Evolutionary conservation across 53 echinoderm and acorn worm species (phyloP).

Genomic region (Echinarachnius parma): DNA sequence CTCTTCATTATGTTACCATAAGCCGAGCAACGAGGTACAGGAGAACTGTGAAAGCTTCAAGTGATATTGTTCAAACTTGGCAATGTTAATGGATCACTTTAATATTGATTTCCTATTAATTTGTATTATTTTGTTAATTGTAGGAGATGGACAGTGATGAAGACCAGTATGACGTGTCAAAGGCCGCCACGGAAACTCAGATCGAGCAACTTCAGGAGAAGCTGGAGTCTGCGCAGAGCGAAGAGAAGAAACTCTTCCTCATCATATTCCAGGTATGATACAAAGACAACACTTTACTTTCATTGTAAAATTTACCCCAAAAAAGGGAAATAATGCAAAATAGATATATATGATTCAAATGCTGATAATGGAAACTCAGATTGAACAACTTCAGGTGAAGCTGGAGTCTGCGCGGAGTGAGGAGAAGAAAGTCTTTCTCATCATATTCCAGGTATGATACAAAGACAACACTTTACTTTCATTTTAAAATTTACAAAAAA

Average conservation of each 20-base stretch:
- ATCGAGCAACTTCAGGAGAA: constrained; percentile 84
- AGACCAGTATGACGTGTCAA: constrained; percentile 58
- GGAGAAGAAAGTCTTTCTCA: constrained; percentile 25
- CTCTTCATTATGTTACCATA: too few species aligned
- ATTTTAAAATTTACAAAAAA: too few species aligned
- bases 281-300: not conserved
- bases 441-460: constrained; percentile 65
- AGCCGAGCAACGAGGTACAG: too few species aligned
- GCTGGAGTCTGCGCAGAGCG: constrained; percentile 89
- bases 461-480: too few species aligned
- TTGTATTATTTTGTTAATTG: too few species aligned
- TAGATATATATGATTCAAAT: not conserved
- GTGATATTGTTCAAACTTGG: too few species aligned
- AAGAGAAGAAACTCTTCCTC: constrained; percentile 97
- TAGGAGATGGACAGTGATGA: constrained; percentile 72
- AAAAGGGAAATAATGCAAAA: not conserved
- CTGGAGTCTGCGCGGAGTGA: constrained; percentile 93
- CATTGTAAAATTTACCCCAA: too few species aligned
- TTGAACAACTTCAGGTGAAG: not conserved
- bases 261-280: constrained; percentile 97
- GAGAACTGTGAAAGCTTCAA: too few species aligned
- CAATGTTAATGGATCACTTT: too few species aligned
- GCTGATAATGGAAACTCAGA: not conserved
- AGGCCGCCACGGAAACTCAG: constrained; percentile 66
- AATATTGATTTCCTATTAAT: too few species aligned